phyloP scores from a whole-genome alignment of 2,888 invertebrate genomes.

The Coleophora flavipennella region DNA sequence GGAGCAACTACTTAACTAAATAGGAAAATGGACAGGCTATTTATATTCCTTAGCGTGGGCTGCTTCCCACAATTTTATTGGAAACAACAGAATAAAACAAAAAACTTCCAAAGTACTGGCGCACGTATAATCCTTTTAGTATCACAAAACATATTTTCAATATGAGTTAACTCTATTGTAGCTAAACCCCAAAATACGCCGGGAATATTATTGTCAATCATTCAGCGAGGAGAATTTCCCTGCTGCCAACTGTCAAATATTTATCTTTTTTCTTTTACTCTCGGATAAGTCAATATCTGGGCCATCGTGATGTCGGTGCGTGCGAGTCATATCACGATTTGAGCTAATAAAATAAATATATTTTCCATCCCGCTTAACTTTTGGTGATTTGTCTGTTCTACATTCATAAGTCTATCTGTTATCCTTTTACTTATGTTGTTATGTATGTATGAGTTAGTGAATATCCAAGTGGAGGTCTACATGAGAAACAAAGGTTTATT shows the following conservation, averaged over 20 bases:
- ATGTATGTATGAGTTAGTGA: too few relatives aligned
- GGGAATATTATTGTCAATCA: conserved; percentile 44
- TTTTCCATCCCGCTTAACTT: conserved; percentile 2
- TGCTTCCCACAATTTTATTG: too few relatives aligned
- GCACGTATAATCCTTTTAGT: not conserved
- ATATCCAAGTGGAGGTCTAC: too few relatives aligned
- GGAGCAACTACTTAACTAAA: too few relatives aligned
- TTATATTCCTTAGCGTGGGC: too few relatives aligned
- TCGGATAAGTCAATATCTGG: conserved; percentile 45
- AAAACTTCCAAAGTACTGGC: too few relatives aligned
- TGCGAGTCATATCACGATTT: conserved; percentile 40
- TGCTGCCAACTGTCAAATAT: conserved; percentile 50
- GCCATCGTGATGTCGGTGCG: conserved; percentile 35
- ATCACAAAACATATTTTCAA: conserved; percentile 22
- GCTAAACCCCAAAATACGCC: conserved; percentile 29
- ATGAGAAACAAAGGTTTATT: too few relatives aligned
- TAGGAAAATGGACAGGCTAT: not conserved
- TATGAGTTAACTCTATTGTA: conserved; percentile 28
- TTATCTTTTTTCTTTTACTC: conserved; percentile 38
- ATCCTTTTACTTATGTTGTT: too few relatives aligned
- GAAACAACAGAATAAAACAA: too few relatives aligned
- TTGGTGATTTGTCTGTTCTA: too few relatives aligned
- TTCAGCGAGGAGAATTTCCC: conserved; percentile 35
- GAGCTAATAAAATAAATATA: conserved; percentile 36
- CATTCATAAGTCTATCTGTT: too few relatives aligned